These are phyloP conservation scores for Miltochrista miniata DNA, from an alignment of 2,888 invertebrate species.

Conservation along the genomic window DNA sequence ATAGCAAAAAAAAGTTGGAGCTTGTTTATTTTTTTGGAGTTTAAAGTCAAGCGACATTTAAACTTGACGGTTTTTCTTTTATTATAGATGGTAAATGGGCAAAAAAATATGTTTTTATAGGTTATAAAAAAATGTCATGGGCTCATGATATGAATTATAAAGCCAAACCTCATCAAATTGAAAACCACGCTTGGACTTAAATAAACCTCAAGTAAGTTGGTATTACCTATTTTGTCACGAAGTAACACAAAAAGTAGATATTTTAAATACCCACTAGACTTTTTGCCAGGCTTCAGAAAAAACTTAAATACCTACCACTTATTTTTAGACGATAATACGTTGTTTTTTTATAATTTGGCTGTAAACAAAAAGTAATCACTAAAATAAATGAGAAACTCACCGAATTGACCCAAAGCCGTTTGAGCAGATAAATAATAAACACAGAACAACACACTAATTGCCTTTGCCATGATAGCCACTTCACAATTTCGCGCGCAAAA, in stretches of 20 bases:
- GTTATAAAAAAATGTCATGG: too few species aligned
- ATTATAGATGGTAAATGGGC: too few species aligned
- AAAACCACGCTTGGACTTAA: too few species aligned
- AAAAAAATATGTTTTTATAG: too few species aligned
- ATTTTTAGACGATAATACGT: background rate
- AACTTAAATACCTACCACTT: background rate
- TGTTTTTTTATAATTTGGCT: background rate
- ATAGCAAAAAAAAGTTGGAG: too few species aligned
- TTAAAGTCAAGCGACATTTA: too few species aligned
- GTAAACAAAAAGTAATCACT: background rate
- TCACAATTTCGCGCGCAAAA: constrained; percentile 12
- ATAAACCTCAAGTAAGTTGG: background rate
- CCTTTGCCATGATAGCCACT: constrained; percentile 45
- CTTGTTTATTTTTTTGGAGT: too few species aligned
- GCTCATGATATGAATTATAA: too few species aligned
- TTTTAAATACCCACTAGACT: background rate
- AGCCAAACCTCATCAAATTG: too few species aligned
- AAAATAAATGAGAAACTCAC: constrained; percentile 47
- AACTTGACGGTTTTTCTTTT: too few species aligned
- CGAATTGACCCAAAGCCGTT: constrained; percentile 56
- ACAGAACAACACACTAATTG: constrained; percentile 46
- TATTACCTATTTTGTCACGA: background rate
- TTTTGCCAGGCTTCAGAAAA: background rate
- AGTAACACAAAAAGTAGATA: background rate
- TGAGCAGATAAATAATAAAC: constrained; percentile 53